Evolutionary conservation across 2,113 vertebrate genomes (phyloP).

Genomic region (Dinomys branickii): DNA sequence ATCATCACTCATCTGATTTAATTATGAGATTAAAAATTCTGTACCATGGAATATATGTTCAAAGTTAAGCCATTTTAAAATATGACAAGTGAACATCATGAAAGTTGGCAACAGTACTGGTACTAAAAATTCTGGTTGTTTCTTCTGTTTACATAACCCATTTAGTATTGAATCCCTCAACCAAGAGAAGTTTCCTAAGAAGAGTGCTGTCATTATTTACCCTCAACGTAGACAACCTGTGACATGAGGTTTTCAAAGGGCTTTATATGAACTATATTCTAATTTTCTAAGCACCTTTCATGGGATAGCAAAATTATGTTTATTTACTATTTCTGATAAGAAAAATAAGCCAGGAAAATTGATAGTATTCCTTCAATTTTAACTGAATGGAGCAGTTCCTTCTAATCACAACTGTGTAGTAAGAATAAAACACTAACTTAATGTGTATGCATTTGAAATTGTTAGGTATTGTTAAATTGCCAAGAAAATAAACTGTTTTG

Average conservation of each 20-base stretch:
- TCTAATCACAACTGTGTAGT: conserved; percentile 91
- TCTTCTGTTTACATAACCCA: conserved; percentile 80
- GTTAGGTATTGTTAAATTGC: conserved; percentile 87
- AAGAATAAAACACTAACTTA: conserved; percentile 90
- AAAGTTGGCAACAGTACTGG: conserved; percentile 74
- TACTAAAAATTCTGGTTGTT: conserved; percentile 76
- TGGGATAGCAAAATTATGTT: conserved; percentile 80
- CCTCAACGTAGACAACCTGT: conserved; percentile 70
- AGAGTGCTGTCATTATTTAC: conserved; percentile 79
- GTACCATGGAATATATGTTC: conserved; percentile 68
- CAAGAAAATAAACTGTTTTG: conserved; percentile 83
- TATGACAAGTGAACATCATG: conserved; percentile 74
- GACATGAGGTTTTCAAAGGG: conserved; percentile 88
- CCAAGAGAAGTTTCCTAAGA: conserved; percentile 71
- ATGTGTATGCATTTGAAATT: conserved; percentile 86
- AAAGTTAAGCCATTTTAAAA: conserved; percentile 76
- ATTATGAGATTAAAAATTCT: conserved; percentile 80
- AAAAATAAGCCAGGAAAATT: conserved; percentile 79
- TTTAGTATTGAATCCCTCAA: conserved; percentile 71
- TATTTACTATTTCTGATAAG: conserved; percentile 85
- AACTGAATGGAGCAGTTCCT: conserved; percentile 84
- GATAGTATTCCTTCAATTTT: conserved; percentile 85
- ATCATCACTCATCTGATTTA: conserved; percentile 74
- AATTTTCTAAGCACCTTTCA: conserved; percentile 88
- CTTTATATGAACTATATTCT: conserved; percentile 89